These are phyloP conservation scores for Siniperca knerii DNA, from an alignment of 2,113 vertebrate genomes.

Conservation along the genomic window DNA sequence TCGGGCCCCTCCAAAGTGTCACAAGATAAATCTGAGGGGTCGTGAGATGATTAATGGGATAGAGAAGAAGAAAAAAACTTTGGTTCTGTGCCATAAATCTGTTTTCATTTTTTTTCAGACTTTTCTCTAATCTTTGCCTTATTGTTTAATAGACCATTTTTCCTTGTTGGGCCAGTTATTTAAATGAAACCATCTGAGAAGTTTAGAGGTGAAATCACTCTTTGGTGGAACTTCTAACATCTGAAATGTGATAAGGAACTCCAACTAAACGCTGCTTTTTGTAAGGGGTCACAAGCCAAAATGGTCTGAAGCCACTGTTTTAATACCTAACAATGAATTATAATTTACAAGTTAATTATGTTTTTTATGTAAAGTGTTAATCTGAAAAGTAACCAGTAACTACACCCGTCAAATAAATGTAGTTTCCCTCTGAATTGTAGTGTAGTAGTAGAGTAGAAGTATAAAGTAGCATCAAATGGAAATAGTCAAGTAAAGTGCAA, in stretches of 20 bases:
- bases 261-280: background rate
- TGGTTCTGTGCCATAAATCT: background rate
- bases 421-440: background rate
- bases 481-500: background rate
- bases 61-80: background rate
- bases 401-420: background rate
- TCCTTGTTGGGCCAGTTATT: background rate
- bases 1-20: background rate
- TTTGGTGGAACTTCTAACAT: background rate
- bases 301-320: background rate
- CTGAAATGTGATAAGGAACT: background rate
- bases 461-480: background rate
- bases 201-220: background rate
- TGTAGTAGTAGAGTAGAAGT: background rate
- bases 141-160: background rate
- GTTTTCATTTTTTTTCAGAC: background rate
- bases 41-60: background rate
- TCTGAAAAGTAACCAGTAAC: background rate
- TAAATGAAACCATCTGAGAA: background rate
- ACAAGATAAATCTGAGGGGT: background rate
- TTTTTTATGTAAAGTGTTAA: background rate
- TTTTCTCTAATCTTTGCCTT: background rate
- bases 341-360: too few species aligned
- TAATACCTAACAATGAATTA: background rate
- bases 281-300: too few species aligned